phyloP scores from a whole-genome alignment of 2,797 vertebrate genomes.

The Molossus alvarezi region DNA sequence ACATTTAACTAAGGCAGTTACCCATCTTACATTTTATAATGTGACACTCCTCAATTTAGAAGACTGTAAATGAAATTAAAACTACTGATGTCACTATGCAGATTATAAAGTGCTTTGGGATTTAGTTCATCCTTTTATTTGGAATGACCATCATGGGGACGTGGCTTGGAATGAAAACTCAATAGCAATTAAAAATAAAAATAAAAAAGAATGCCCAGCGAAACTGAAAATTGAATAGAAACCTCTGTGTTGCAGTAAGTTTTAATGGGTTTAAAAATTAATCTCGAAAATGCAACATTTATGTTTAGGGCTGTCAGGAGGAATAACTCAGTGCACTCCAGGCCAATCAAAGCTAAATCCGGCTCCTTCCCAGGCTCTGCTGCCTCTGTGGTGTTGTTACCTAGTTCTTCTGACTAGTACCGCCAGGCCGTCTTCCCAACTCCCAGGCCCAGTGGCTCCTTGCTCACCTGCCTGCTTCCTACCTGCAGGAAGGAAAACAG shows the following conservation, averaged over 20 bases:
- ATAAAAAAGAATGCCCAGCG: background rate
- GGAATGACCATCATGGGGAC: background rate
- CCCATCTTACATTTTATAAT: background rate
- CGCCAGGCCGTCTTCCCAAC: background rate
- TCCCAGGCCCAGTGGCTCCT: background rate
- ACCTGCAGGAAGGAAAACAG: background rate
- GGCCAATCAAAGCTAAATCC: background rate
- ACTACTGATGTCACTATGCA: background rate
- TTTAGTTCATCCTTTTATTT: slow-evolving; percentile 29
- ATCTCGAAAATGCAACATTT: slow-evolving; percentile 40
- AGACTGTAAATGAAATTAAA: background rate
- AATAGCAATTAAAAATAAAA: background rate
- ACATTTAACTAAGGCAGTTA: background rate
- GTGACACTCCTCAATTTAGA: background rate
- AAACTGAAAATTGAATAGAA: slow-evolving; percentile 65
- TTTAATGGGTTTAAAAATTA: slow-evolving; percentile 65
- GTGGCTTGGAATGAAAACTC: background rate
- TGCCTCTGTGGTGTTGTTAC: background rate
- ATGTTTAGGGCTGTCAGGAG: background rate
- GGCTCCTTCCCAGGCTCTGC: background rate
- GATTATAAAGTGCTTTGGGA: background rate
- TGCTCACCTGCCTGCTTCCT: background rate
- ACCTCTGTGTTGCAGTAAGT: slow-evolving; percentile 25
- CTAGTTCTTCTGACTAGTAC: background rate
- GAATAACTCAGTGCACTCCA: background rate